Conservation (phyloP, 1,140 invertebrate genomes). For the Euura saliciscinereae region DNA sequence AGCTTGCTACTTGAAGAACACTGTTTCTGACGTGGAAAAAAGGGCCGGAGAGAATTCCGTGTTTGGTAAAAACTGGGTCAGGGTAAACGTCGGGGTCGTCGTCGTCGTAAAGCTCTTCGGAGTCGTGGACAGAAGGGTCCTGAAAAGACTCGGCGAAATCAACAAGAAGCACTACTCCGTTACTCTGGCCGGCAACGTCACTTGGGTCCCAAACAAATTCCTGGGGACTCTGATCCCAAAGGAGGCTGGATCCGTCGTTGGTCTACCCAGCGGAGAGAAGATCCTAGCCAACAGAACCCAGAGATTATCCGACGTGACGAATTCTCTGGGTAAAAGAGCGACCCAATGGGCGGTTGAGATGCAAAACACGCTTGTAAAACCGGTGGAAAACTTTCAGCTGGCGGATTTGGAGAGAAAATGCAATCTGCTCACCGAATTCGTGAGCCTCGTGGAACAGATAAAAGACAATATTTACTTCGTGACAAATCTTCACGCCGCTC, state of each 20-base stretch:
- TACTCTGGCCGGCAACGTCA: slow-evolving; percentile 73
- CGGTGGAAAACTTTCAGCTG: slow-evolving; percentile 59
- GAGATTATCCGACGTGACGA: slow-evolving; percentile 35
- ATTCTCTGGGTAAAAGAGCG: slow-evolving; percentile 38
- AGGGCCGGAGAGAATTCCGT: slow-evolving; percentile 63
- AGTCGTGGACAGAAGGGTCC: slow-evolving; percentile 77
- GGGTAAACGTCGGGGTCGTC: slow-evolving; percentile 74
- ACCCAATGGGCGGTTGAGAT: slow-evolving; percentile 47
- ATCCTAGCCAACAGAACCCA: slow-evolving; percentile 39
- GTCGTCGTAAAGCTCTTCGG: slow-evolving; percentile 79
- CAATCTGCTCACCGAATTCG: slow-evolving; percentile 68
- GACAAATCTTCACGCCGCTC: slow-evolving; percentile 81
- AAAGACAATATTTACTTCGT: slow-evolving; percentile 69
- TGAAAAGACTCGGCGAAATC: slow-evolving; percentile 74
- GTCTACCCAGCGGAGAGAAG: slow-evolving; percentile 46
- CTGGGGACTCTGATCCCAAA: slow-evolving; percentile 54
- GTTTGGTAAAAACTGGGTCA: slow-evolving; percentile 70
- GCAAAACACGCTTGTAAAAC: slow-evolving; percentile 29
- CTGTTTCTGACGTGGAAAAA: slow-evolving; percentile 69
- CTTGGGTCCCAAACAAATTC: slow-evolving; percentile 84
- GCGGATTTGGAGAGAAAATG: slow-evolving; percentile 69
- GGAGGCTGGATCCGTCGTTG: slow-evolving; percentile 35
- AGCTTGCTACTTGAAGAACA: slow-evolving; percentile 71
- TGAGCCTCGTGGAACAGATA: slow-evolving; percentile 68
- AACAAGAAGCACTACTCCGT: slow-evolving; percentile 82